Evolutionary conservation across 1,140 invertebrate genomes (phyloP), one percentile per base, ranked within the genome.

Genomic region (Drosophila murphyi): DNA sequence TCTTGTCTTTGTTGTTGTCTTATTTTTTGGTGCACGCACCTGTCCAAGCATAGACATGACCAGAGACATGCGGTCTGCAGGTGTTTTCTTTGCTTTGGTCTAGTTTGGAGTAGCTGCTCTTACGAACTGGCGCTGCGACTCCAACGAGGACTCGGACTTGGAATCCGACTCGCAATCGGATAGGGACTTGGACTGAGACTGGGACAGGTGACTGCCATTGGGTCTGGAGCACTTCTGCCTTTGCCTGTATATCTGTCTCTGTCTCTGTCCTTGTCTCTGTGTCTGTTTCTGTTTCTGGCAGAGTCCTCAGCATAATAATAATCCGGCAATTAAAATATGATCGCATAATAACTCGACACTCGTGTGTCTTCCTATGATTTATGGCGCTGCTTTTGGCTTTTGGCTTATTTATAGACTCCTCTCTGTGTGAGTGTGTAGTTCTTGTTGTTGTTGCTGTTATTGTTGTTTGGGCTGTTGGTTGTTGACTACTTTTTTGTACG

Each of bases 281-380:
- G 50, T 47, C 63, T 39, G 55, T 61, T 6, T 29, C 39, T 71
- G 35, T n/a, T 12, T 48, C 35, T 32, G 8, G 31, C 20, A 12
- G 29, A 62, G 72, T 74, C 72, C 59, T 52, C 64, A 68, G 85
- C 85, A 89, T 90, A 89, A 89, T 89, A 89, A 89, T 89, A 89
- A 89, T 89, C 86, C 85, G 75, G 85, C 85, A 89, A 89, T 89
- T 89, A 89, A 89, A 89, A 89, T 89, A 89, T 89, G 85, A 89
- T 89, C 85, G 81, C 85, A 89, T 89, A 89, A 89, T 89, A 89
- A 89, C 86, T 89, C 85, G 85, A 89, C 85, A 89, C 85, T 85
- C 85, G 85, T 76, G 85, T 80, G 85, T 88, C 83, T 89, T 82
- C 77, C 65, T 73, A 83, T 89, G 85, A 89, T 89, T 89, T 89